phyloP scores from a whole-genome alignment of 2,113 vertebrate genomes.

The Dicaeum eximium region DNA sequence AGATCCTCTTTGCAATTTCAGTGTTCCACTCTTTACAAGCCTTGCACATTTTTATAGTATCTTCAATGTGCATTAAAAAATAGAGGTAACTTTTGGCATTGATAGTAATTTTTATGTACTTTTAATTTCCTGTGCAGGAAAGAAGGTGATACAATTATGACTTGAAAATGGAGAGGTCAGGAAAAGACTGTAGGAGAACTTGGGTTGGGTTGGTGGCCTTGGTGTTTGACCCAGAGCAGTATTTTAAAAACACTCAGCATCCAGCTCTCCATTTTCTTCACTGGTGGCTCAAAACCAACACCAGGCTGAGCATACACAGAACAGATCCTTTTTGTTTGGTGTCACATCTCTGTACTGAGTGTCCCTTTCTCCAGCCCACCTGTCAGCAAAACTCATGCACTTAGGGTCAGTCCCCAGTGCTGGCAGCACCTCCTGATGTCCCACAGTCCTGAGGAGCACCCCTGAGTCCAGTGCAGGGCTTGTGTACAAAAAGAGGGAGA shows the following conservation, averaged over 20 bases:
- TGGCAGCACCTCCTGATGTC: background rate
- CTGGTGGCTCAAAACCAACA: background rate
- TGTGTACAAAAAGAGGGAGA: background rate
- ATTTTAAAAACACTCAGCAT: background rate
- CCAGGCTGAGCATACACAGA: background rate
- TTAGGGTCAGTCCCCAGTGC: rapidly evolving
- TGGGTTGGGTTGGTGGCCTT: background rate
- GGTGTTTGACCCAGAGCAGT: background rate
- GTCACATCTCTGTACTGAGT: background rate
- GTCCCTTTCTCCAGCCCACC: background rate
- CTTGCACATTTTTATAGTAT: background rate
- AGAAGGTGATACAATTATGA: background rate
- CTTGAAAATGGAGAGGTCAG: background rate
- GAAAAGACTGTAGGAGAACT: background rate
- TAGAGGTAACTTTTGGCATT: background rate
- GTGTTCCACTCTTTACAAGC: background rate
- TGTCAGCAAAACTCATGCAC: background rate
- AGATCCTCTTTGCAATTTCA: background rate
- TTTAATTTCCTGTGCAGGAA: background rate
- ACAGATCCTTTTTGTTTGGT: background rate
- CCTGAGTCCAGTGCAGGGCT: background rate
- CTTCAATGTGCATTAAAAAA: background rate
- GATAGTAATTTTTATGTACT: background rate
- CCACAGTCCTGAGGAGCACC: background rate
- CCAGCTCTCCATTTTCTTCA: background rate